Percentiles rank a stretch among this genome's conserved stretches.
phyloP scores from a whole-genome alignment of 2,797 vertebrate genomes.

The Falco biarmicus region DNA sequence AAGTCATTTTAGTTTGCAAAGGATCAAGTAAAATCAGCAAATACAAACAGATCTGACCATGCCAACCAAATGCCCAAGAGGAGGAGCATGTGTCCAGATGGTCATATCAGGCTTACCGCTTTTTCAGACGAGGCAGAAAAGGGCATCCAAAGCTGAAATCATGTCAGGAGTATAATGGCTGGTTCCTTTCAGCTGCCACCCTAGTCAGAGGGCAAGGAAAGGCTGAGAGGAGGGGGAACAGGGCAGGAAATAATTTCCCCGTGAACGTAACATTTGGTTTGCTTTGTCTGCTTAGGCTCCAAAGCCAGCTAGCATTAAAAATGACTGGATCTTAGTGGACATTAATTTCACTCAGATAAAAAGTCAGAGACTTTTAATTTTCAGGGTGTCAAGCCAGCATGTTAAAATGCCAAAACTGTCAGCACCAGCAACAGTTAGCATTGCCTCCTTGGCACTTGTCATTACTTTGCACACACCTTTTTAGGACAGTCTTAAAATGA shows the following conservation, averaged over 20 bases:
- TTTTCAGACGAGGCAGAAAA: slow-evolving; percentile 23
- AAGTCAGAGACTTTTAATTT: slow-evolving; percentile 67
- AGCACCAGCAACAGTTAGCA: slow-evolving; percentile 47
- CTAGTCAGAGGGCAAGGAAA: neutral
- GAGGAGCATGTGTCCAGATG: slow-evolving; percentile 29
- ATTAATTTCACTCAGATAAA: slow-evolving; percentile 48
- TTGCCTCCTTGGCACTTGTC: slow-evolving; percentile 55
- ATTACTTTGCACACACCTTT: slow-evolving; percentile 47
- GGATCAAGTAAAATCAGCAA: slow-evolving; percentile 8
- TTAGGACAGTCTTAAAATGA: slow-evolving; percentile 56
- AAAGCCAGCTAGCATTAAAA: neutral
- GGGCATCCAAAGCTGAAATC: slow-evolving; percentile 13
- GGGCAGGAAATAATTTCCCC: neutral
- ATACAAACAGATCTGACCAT: neutral
- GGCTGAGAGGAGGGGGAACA: neutral
- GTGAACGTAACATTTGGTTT: neutral
- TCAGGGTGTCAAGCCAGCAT: slow-evolving; percentile 30
- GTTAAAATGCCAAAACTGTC: slow-evolving; percentile 60
- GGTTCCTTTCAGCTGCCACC: neutral
- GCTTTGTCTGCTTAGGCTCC: neutral
- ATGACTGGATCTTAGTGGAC: slow-evolving; percentile 16
- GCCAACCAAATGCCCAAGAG: neutral
- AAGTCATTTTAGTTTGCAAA: neutral
- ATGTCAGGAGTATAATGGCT: neutral
- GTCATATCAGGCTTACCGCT: neutral